A percentile compares a stretch with the other conserved stretches of the same genome.
Conservation (phyloP, 2,797 vertebrate species). For the Eutrigla gurnardus region DNA sequence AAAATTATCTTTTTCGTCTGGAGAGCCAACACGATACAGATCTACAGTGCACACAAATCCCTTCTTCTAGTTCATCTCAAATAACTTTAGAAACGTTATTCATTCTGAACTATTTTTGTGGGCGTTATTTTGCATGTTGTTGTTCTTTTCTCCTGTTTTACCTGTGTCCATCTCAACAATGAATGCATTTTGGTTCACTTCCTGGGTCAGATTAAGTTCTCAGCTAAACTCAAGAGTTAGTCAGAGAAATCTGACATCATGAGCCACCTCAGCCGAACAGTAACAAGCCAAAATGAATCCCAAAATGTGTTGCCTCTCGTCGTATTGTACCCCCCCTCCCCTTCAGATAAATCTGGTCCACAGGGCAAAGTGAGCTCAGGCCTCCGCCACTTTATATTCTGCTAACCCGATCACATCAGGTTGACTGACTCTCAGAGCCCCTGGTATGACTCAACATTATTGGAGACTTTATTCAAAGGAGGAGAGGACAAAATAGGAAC, state of each 20-base stretch:
- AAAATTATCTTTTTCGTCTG: no score
- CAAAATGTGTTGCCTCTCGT: background rate
- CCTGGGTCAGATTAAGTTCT: no score
- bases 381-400: conserved; percentile 11
- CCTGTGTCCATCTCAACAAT: no score
- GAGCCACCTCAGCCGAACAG: background rate
- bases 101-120: no score
- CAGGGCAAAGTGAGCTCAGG: conserved; percentile 15
- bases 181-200: no score
- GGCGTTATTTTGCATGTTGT: no score
- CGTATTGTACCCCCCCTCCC: background rate
- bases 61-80: no score
- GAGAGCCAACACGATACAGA: no score
- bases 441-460: conserved; percentile 50
- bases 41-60: no score
- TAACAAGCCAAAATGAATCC: background rate
- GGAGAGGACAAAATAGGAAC: conserved; percentile 35
- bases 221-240: no score
- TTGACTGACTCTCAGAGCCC: conserved; percentile 51
- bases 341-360: conserved; percentile 6
- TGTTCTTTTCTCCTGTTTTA: no score
- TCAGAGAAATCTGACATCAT: background rate
- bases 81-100: no score
- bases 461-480: conserved; percentile 7
- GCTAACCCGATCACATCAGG: conserved; percentile 56